These are phyloP conservation scores for Saxidomus purpurata DNA, from an alignment of 1,140 invertebrate species.

Conservation along the genomic window DNA sequence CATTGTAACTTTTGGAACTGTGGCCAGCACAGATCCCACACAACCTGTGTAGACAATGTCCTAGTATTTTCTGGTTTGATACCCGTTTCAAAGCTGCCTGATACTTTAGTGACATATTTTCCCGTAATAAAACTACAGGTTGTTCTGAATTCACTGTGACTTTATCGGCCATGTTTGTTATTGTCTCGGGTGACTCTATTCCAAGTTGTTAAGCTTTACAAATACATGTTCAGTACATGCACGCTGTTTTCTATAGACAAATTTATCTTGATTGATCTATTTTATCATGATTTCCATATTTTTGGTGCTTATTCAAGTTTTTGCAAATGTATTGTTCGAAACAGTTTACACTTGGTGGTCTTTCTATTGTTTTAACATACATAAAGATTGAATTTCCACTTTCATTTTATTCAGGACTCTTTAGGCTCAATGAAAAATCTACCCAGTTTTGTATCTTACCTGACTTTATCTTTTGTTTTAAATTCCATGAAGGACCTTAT, in stretches of 20 bases:
- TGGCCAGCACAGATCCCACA: no score
- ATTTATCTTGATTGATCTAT: neutral
- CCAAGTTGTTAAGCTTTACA: neutral
- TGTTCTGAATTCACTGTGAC: no score
- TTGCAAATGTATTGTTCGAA: constrained; percentile 15
- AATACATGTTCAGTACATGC: neutral
- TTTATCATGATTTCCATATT: neutral
- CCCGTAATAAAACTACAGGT: no score
- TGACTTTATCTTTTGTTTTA: constrained; percentile 3
- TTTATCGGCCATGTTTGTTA: no score
- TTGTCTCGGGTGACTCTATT: no score
- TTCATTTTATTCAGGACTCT: neutral
- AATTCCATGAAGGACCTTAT: neutral
- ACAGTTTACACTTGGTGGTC: constrained; percentile 25
- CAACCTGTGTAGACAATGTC: no score
- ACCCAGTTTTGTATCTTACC: neutral
- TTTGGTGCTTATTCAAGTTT: constrained; percentile 28
- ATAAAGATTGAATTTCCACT: constrained; percentile 7
- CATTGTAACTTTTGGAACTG: no score
- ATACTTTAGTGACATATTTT: no score
- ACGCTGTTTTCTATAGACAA: neutral
- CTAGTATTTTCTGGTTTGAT: no score
- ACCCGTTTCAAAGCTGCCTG: no score
- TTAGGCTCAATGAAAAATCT: neutral
- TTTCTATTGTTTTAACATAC: neutral